A percentile compares a stretch with the other conserved stretches of the same genome.
Evolutionary conservation across 2,113 vertebrate species (phyloP).

Genomic region (Cyprinodon brontotheroides): DNA sequence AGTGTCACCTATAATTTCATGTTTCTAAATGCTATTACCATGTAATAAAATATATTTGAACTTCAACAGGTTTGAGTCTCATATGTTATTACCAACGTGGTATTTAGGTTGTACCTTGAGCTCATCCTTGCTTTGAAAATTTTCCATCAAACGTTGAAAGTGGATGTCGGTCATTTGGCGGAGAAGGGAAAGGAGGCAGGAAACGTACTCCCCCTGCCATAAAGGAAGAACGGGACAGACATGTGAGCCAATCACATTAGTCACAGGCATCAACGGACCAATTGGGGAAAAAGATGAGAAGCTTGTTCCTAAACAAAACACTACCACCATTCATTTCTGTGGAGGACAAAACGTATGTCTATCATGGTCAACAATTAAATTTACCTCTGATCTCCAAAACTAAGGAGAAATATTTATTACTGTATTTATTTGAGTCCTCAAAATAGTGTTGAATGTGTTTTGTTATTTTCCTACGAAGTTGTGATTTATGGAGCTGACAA

Average conservation of each 20-base stretch:
- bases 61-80: not conserved
- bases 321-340: not conserved
- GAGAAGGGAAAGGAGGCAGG: slow-evolving; percentile 95
- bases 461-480: not conserved
- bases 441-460: not conserved
- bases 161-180: slow-evolving; percentile 98
- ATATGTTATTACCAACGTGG: not conserved
- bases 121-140: slow-evolving; percentile 98
- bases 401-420: not conserved
- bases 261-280: not conserved
- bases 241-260: slow-evolving; percentile 42
- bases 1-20: not conserved
- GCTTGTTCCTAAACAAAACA: not conserved
- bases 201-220: slow-evolving; percentile 95
- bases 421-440: no score
- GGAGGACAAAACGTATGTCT: not conserved
- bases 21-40: not conserved
- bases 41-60: not conserved
- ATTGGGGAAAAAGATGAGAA: not conserved
- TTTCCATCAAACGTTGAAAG: slow-evolving; percentile 94
- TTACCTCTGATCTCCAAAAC: not conserved
- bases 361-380: not conserved
- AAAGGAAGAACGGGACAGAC: slow-evolving; percentile 13
- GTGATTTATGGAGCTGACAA: not conserved
- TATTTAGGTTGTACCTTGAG: slow-evolving; percentile 84